Evolutionary conservation across 2,797 vertebrate genomes (phyloP).

Genomic region (Epinephelus coioides): DNA sequence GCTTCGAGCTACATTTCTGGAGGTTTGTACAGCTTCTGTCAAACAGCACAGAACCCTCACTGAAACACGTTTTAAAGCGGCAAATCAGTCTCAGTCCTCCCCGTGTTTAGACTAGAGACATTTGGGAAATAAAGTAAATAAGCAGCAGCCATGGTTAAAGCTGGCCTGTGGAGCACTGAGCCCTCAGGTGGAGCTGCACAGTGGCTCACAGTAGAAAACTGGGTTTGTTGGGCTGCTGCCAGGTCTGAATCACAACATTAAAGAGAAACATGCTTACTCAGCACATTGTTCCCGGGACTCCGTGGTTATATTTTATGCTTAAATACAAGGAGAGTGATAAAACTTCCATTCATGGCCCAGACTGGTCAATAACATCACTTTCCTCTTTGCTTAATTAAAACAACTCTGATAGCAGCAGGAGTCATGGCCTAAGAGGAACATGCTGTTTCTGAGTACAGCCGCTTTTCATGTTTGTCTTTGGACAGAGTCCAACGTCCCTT

Average conservation of each 20-base stretch:
- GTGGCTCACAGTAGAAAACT: neutral
- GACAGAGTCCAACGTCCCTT: neutral
- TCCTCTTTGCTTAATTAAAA: constrained; percentile 27
- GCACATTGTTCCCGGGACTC: neutral
- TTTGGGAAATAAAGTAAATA: neutral
- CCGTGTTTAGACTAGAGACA: neutral
- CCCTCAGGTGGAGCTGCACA: neutral
- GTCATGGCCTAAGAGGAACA: constrained; percentile 14
- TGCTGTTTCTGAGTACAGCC: constrained; percentile 27
- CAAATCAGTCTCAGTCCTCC: neutral
- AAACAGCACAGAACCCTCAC: neutral
- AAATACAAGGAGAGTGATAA: neutral
- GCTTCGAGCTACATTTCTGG: constrained; percentile 99
- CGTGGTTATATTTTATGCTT: no score
- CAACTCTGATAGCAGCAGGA: constrained; percentile 39
- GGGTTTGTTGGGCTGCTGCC: neutral
- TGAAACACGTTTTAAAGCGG: neutral
- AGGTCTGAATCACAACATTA: neutral
- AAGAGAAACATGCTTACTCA: neutral
- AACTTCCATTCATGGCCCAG: neutral
- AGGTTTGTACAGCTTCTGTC: constrained; percentile 86
- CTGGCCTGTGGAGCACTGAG: no score
- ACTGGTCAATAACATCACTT: constrained; percentile 27
- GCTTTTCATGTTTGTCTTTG: neutral
- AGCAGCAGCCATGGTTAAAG: neutral